Conservation (phyloP, 2,888 invertebrate species). For the Ypsolopha sequella region DNA sequence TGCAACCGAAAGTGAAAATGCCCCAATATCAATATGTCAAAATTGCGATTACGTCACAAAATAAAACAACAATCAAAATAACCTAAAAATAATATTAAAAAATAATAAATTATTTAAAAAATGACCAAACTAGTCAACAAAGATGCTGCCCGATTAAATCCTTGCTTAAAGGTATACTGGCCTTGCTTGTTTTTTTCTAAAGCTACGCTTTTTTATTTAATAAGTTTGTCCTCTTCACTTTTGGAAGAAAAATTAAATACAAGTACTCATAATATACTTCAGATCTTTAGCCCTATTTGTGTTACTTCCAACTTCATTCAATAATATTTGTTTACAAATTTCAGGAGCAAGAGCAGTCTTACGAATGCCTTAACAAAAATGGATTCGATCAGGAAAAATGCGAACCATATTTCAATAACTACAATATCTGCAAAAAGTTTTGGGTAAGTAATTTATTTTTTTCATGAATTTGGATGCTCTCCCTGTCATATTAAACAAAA, state of each 20-base stretch:
- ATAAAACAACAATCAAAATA: too few relatives aligned
- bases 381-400: conserved; percentile 77
- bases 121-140: conserved; percentile 39
- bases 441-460: conserved; percentile 73
- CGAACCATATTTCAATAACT: conserved; percentile 78
- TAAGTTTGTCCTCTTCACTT: too few relatives aligned
- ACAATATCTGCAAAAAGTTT: conserved; percentile 83
- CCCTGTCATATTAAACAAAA: not conserved
- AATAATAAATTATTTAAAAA: not conserved
- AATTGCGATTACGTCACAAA: too few relatives aligned
- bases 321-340: conserved; percentile 19
- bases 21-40: too few relatives aligned
- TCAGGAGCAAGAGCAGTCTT: conserved; percentile 81
- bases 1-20: too few relatives aligned
- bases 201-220: too few relatives aligned
- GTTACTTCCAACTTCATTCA: not conserved
- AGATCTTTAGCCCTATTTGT: not conserved
- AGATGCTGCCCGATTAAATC: conserved; percentile 46
- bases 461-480: not conserved
- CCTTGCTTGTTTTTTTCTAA: too few relatives aligned
- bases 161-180: conserved; percentile 42
- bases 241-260: too few relatives aligned
- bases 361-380: conserved; percentile 78
- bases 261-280: too few relatives aligned
- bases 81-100: too few relatives aligned